Conservation (phyloP, 2,888 invertebrate genomes). For the Hydrotaea diabolus region DNA sequence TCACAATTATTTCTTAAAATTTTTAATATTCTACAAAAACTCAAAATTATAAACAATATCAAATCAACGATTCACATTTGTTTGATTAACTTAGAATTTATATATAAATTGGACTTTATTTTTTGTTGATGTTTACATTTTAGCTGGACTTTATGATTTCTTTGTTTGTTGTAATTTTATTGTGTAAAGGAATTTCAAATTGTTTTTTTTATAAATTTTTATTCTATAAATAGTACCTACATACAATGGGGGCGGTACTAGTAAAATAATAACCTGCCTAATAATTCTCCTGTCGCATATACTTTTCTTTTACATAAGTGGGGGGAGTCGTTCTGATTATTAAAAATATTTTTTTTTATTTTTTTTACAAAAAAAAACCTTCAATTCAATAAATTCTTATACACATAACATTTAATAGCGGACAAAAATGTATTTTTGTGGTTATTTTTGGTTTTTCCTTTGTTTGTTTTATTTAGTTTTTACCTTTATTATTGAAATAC, state of each 20-base stretch:
- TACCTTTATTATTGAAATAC: neutral
- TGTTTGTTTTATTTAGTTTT: neutral
- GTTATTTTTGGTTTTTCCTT: neutral
- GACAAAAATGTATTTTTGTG: conserved; percentile 21
- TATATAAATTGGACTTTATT: too few relatives aligned
- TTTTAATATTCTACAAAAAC: too few relatives aligned
- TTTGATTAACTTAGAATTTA: too few relatives aligned
- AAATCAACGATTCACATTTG: too few relatives aligned
- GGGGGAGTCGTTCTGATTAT: neutral
- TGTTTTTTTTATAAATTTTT: too few relatives aligned
- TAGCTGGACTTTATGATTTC: too few relatives aligned
- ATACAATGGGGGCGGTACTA: neutral
- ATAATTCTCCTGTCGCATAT: neutral
- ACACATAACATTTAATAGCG: conserved; percentile 26
- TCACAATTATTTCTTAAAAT: too few relatives aligned
- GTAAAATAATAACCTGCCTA: neutral
- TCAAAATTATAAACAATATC: too few relatives aligned
- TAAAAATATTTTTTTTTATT: neutral
- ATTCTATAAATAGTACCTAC: neutral
- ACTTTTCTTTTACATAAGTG: neutral
- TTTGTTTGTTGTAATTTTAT: too few relatives aligned
- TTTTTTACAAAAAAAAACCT: neutral
- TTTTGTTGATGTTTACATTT: too few relatives aligned
- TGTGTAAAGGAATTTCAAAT: too few relatives aligned
- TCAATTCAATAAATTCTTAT: conserved; percentile 24